These are phyloP conservation scores for Holacanthella duospinosa DNA, from an alignment of 2,888 invertebrate species.

Conservation along the genomic window DNA sequence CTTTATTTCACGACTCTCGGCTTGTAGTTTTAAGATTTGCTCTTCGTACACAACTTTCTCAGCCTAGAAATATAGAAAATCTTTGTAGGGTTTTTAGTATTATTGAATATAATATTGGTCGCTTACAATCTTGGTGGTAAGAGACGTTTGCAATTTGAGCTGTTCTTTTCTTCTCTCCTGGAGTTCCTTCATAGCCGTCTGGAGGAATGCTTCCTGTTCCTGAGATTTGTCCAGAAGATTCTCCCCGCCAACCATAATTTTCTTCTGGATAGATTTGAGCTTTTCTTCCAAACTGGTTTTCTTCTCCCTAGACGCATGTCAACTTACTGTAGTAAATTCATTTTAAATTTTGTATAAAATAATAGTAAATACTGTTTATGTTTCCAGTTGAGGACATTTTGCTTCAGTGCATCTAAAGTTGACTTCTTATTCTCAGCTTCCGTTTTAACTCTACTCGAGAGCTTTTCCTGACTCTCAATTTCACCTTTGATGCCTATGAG, in stretches of 20 bases:
- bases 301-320: slow-evolving; percentile 16
- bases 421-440: slow-evolving; percentile 21
- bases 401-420: slow-evolving; percentile 25
- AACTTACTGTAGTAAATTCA: background rate
- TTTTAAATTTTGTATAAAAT: background rate
- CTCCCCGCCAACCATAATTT: slow-evolving; percentile 94
- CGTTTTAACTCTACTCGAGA: slow-evolving; percentile 21
- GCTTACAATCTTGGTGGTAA: slow-evolving; percentile 71
- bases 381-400: slow-evolving; percentile 27
- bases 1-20: slow-evolving; percentile 84
- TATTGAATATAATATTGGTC: background rate
- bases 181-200: slow-evolving; percentile 72
- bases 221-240: slow-evolving; percentile 95
- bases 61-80: slow-evolving; percentile 47
- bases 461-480: slow-evolving; percentile 25
- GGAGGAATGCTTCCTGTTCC: slow-evolving; percentile 77
- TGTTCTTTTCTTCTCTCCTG: slow-evolving; percentile 56
- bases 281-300: slow-evolving; percentile 48
- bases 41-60: slow-evolving; percentile 89
- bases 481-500: slow-evolving; percentile 28
- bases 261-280: slow-evolving; percentile 73
- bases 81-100: background rate
- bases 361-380: slow-evolving; percentile 26
- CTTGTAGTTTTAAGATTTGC: slow-evolving; percentile 85
- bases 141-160: slow-evolving; percentile 64